Evolutionary conservation across 2,113 vertebrate species (phyloP), one percentile per base, ranked within the genome.

Genomic region (Calypte anna): DNA sequence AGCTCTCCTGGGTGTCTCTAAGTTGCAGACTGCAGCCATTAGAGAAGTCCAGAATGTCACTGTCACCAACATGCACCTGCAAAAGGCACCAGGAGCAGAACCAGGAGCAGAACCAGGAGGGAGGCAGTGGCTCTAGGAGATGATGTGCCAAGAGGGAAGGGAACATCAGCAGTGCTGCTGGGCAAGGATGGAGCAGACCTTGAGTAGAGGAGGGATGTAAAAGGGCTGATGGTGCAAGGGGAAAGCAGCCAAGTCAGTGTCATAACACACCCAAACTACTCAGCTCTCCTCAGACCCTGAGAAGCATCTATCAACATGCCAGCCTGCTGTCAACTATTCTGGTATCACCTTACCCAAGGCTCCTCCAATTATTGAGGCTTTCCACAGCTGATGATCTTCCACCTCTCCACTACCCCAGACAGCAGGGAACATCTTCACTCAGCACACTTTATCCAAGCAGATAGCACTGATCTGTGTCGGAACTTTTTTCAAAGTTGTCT

Each of bases 41-140:
- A 5, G 10, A 38, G 33, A 63, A 58, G 24, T 6, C 44, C 58
- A 87, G 64, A 40, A 46, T 43, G 7, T 25, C 24, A 5, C 20
- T 13, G n/a, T 19, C 8, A 30, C 1, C n/a, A 20, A 5, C 38
- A 44, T 5, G 6, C 1, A 0, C 2, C 21, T 12, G 10, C 73
- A 10, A 33, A 50, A 53, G 30, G 23, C 50, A 14, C 2, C 25
- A 4, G n/a, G 38, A 66, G 74, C 53, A 20, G 24, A 0, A 43
- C 58, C 73, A 40, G 61, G 53, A 66, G 69, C 62, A n/a, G 67
- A 72, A 38, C 66, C 44, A 1, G 1, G 58, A n/a, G 38, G 61
- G n/a, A n/a, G 31, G 44, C 46, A 36, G 15, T 3, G 7, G 36
- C 54, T 51, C 67, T 9, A 24, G 30, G 54, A 38, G 48, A 24